Evolutionary conservation across 2,888 invertebrate species (phyloP).

Genomic region (Lasioglossum malachurum): DNA sequence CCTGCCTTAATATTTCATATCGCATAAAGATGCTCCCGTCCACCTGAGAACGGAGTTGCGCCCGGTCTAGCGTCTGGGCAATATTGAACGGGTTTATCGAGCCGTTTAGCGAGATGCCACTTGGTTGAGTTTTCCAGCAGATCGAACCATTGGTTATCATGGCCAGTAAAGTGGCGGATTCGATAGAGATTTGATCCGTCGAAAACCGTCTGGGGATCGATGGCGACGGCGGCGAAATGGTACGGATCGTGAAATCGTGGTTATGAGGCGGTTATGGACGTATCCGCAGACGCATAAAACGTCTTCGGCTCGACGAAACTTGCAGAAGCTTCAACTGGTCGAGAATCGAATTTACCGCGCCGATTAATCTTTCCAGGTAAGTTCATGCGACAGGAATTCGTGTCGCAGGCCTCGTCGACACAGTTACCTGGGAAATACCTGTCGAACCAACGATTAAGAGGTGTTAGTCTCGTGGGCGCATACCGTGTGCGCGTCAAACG

Average conservation of each 20-base stretch:
- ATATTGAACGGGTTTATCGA: background rate
- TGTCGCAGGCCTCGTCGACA: no score
- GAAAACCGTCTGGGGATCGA: background rate
- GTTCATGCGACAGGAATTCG: background rate
- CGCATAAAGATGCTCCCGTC: background rate
- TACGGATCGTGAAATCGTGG: background rate
- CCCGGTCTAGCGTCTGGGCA: background rate
- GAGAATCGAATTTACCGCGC: background rate
- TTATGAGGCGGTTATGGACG: background rate
- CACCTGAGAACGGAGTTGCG: background rate
- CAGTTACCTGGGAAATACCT: constrained; percentile 18
- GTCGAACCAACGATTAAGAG: constrained; percentile 54
- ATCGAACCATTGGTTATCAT: background rate
- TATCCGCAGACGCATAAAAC: background rate
- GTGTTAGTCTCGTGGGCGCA: constrained; percentile 28
- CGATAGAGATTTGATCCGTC: background rate
- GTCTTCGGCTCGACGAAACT: background rate
- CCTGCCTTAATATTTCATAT: background rate
- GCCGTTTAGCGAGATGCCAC: background rate
- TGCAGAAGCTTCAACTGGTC: background rate
- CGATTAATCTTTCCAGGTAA: background rate
- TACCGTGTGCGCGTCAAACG: constrained; percentile 47
- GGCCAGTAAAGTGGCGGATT: background rate
- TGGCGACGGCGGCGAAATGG: background rate
- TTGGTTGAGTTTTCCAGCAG: background rate